A percentile compares a stretch with the other conserved stretches of the same genome.
phyloP scores from a whole-genome alignment of 2,797 vertebrate species.

The Lagodon rhomboides region DNA sequence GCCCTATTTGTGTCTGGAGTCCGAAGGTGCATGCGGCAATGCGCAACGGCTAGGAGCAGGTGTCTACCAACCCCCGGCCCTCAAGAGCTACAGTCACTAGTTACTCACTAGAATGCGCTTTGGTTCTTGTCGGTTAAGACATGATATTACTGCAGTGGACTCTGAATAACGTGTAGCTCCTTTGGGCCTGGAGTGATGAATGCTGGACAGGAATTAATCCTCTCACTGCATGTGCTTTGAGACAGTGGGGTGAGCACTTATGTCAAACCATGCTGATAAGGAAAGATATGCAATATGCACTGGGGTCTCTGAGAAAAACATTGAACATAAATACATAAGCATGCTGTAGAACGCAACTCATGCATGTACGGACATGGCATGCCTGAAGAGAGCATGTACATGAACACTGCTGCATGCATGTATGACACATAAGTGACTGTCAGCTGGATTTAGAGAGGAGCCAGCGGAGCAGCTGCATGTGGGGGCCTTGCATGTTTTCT shows the following conservation, averaged over 20 bases:
- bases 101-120: conserved; percentile 22
- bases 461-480: conserved; percentile 67
- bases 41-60: conserved; percentile 52
- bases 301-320: conserved; percentile 10
- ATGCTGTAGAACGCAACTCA: conserved; percentile 56
- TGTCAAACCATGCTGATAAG: conserved; percentile 25
- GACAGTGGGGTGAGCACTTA: conserved; percentile 30
- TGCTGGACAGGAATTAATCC: conserved; percentile 59
- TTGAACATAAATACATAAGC: conserved; percentile 37
- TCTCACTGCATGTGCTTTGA: conserved; percentile 79
- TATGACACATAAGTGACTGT: conserved; percentile 20
- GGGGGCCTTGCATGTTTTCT: conserved; percentile 52
- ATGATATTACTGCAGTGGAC: conserved; percentile 42
- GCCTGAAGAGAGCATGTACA: conserved; percentile 59
- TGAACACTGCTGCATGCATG: conserved; percentile 66
- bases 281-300: conserved; percentile 21
- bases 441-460: conserved; percentile 33
- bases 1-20: conserved; percentile 65
- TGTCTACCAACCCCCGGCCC: conserved; percentile 70
- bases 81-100: conserved; percentile 74
- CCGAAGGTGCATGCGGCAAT: conserved; percentile 82
- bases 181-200: conserved; percentile 76
- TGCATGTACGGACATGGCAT: conserved; percentile 70
- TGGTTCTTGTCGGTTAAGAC: conserved; percentile 45
- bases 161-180: conserved; percentile 74